Conservation (phyloP, 2,797 vertebrate species). For the Lutjanus argentimaculatus region DNA sequence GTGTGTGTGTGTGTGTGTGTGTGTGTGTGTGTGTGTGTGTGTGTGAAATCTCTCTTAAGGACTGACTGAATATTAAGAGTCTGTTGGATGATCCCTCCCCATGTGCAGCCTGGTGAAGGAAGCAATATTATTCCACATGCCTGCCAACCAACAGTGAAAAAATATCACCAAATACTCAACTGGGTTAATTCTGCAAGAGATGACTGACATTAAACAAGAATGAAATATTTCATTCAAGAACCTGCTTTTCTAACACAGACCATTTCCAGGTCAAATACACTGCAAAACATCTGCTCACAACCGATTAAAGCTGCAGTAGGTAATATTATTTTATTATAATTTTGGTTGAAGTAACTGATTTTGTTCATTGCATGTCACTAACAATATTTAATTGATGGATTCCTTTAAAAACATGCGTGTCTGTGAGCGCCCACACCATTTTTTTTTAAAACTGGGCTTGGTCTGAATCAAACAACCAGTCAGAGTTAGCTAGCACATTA, state of each 20-base stretch:
- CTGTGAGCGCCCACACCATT: no score
- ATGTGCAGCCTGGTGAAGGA: slow-evolving; percentile 46
- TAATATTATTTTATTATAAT: no score
- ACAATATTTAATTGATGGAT: no score
- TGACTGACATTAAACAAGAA: slow-evolving; percentile 22
- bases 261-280: neutral
- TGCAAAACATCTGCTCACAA: neutral
- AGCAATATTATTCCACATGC: slow-evolving; percentile 36
- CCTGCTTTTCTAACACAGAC: slow-evolving; percentile 16
- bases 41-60: slow-evolving; percentile 52
- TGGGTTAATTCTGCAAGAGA: slow-evolving; percentile 32
- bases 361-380: no score
- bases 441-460: no score
- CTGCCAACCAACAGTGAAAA: slow-evolving; percentile 30
- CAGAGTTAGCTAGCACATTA: no score
- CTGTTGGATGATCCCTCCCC: slow-evolving; percentile 39
- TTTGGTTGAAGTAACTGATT: no score
- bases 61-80: slow-evolving; percentile 54
- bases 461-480: no score
- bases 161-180: slow-evolving; percentile 36
- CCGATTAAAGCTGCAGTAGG: no score
- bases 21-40: slow-evolving; percentile 29
- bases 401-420: no score
- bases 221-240: slow-evolving; percentile 19
- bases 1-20: slow-evolving; percentile 23